Evolutionary conservation across 2,888 invertebrate species (phyloP).

Genomic region (Cyaniris semiargus): DNA sequence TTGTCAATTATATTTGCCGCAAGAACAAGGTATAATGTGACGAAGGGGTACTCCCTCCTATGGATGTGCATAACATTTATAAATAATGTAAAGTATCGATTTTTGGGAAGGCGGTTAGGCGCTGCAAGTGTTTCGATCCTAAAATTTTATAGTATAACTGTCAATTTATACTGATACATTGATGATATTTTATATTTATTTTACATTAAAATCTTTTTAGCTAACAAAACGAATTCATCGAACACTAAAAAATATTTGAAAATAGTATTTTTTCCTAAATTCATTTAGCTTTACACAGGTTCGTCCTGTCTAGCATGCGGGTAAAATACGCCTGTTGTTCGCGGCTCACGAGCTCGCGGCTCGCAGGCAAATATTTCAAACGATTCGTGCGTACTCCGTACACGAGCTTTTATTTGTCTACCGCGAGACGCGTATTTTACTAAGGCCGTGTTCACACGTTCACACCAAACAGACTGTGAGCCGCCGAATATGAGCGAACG

Average conservation of each 20-base stretch:
- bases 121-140: background rate
- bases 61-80: slow-evolving; percentile 41
- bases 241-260: background rate
- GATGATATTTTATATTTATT: no score
- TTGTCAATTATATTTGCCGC: slow-evolving; percentile 68
- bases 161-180: no score
- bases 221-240: no score
- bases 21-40: slow-evolving; percentile 27
- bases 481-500: no score
- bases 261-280: background rate
- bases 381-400: slow-evolving; percentile 41
- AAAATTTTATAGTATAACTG: no score
- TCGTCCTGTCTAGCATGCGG: slow-evolving; percentile 33
- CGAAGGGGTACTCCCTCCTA: slow-evolving; percentile 2
- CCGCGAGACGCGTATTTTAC: slow-evolving; percentile 34
- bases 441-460: no score
- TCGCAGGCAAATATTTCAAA: slow-evolving; percentile 45
- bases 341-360: slow-evolving; percentile 39
- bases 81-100: slow-evolving; percentile 29
- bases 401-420: slow-evolving; percentile 45
- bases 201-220: no score
- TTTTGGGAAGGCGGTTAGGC: background rate
- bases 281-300: background rate
- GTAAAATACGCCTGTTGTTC: slow-evolving; percentile 41
- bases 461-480: no score